Conservation (phyloP, 2,888 invertebrate genomes). For the Tenthredo distinguenda region DNA sequence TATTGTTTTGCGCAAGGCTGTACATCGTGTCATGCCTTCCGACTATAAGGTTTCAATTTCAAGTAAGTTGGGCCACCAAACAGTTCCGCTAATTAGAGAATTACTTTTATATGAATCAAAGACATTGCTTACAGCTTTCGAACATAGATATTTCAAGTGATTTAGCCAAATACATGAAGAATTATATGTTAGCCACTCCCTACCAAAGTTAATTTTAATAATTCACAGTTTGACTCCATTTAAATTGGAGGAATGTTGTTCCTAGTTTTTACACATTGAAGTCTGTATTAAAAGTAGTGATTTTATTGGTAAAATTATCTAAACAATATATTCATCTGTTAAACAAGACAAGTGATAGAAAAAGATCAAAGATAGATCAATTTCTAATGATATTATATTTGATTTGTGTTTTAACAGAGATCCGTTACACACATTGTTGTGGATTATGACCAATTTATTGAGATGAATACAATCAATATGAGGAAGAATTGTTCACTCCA, state of each 20-base stretch:
- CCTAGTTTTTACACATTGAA: neutral
- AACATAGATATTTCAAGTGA: neutral
- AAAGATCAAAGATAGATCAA: neutral
- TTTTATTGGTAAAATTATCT: neutral
- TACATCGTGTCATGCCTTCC: slow-evolving; percentile 40
- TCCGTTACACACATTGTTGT: neutral
- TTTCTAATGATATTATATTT: neutral
- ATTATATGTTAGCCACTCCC: neutral
- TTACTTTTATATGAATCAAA: neutral
- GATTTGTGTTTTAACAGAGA: neutral
- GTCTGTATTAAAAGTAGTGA: neutral
- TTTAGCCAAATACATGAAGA: neutral
- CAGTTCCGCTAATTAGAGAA: slow-evolving; percentile 13
- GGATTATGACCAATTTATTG: neutral
- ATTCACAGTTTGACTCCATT: neutral
- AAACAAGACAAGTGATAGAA: neutral
- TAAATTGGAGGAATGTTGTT: neutral
- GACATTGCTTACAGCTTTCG: neutral
- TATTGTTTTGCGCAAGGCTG: slow-evolving; percentile 41
- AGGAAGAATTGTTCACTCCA: neutral
- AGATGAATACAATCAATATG: neutral
- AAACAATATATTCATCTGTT: neutral
- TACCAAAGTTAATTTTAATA: neutral
- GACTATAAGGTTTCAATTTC: slow-evolving; percentile 11
- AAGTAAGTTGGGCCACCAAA: neutral